Evolutionary conservation across 2,113 vertebrate genomes (phyloP).

Genomic region (Sorex fumeus): DNA sequence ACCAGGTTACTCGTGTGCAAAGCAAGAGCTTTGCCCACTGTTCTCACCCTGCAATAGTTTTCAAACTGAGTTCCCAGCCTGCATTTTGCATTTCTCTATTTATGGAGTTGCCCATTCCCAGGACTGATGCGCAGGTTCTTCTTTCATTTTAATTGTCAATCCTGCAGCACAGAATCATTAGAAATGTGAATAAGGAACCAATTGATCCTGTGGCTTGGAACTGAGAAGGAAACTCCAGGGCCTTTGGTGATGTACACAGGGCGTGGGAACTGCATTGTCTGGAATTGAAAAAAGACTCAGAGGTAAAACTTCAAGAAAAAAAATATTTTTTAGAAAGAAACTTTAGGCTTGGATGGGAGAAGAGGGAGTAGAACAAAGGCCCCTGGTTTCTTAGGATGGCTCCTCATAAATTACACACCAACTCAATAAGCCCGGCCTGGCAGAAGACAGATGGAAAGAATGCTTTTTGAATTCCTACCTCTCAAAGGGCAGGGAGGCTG

Average conservation of each 20-base stretch:
- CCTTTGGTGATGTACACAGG: too few relatives aligned
- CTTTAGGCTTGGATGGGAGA: not conserved
- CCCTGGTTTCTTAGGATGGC: not conserved
- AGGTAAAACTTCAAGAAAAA: not conserved
- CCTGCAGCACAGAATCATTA: not conserved
- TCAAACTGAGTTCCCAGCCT: too few relatives aligned
- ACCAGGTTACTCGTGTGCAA: not conserved
- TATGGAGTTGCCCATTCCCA: too few relatives aligned
- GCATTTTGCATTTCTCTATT: too few relatives aligned
- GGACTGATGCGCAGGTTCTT: not conserved
- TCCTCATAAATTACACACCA: too few relatives aligned
- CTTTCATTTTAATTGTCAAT: not conserved
- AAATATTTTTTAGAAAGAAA: not conserved
- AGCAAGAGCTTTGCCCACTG: not conserved
- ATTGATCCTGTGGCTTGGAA: too few relatives aligned
- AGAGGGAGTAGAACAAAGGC: not conserved
- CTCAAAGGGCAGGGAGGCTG: too few relatives aligned
- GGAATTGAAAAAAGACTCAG: not conserved
- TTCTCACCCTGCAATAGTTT: not conserved
- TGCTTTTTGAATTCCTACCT: too few relatives aligned
- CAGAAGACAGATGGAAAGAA: too few relatives aligned
- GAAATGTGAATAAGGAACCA: not conserved
- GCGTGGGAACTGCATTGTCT: not conserved
- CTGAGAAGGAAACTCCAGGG: too few relatives aligned
- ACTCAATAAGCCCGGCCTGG: too few relatives aligned